phyloP scores from a whole-genome alignment of 2,113 vertebrate species.

The Setophaga kirtlandii region DNA sequence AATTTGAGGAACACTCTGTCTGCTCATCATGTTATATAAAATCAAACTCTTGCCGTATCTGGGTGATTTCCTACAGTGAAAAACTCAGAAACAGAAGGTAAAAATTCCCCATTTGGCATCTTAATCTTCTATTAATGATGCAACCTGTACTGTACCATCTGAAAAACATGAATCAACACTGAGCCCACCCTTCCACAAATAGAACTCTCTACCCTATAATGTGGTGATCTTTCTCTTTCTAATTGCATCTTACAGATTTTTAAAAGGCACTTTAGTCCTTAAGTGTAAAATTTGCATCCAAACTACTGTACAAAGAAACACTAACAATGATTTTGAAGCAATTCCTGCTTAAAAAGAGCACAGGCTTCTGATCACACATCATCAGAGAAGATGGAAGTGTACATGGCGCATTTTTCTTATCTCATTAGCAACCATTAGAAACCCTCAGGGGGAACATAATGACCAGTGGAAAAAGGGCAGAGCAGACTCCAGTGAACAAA shows the following conservation, averaged over 20 bases:
- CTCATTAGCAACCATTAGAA: slow-evolving; percentile 69
- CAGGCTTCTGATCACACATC: slow-evolving; percentile 23
- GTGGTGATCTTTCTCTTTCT: slow-evolving; percentile 38
- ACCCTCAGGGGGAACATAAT: slow-evolving; percentile 60
- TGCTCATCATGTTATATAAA: slow-evolving; percentile 65
- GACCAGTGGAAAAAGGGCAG: slow-evolving; percentile 69
- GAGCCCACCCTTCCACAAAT: slow-evolving; percentile 29
- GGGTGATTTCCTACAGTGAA: slow-evolving; percentile 67
- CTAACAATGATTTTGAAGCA: slow-evolving; percentile 56
- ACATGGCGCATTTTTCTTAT: slow-evolving; percentile 43
- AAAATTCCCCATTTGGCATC: slow-evolving; percentile 63
- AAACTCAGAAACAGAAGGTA: slow-evolving; percentile 63
- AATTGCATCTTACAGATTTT: slow-evolving; percentile 62
- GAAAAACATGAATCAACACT: slow-evolving; percentile 66
- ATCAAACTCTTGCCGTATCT: slow-evolving; percentile 66
- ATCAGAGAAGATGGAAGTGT: slow-evolving; percentile 21
- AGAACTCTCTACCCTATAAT: slow-evolving; percentile 17
- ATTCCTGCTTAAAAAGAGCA: slow-evolving; percentile 26
- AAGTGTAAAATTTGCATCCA: slow-evolving; percentile 56
- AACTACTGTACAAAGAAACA: slow-evolving; percentile 58
- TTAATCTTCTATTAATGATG: slow-evolving; percentile 62
- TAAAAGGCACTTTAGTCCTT: slow-evolving; percentile 64
- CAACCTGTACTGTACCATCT: slow-evolving; percentile 49
- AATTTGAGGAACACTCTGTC: slow-evolving; percentile 69
- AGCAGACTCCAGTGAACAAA: slow-evolving; percentile 71